Conservation (phyloP, 2,113 vertebrate genomes). For the Microcebus jonahi region DNA sequence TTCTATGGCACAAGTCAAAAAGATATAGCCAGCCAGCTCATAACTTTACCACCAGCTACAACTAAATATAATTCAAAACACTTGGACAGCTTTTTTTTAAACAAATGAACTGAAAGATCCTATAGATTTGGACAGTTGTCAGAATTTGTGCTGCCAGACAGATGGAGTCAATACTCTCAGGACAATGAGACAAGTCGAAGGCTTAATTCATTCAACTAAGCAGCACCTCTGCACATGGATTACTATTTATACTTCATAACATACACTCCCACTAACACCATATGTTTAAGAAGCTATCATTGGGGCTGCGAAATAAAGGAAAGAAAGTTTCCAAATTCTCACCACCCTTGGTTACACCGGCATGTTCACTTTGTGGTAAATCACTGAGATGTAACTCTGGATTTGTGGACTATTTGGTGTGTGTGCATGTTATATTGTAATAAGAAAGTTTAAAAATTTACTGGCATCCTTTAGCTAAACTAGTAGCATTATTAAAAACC, state of each 20-base stretch:
- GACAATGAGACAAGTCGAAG: constrained; percentile 72
- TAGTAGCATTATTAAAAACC: not conserved
- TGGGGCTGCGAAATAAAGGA: constrained; percentile 1
- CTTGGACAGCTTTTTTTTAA: constrained; percentile 50
- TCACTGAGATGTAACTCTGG: not conserved
- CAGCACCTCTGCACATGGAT: constrained; percentile 49
- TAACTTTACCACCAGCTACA: constrained; percentile 60
- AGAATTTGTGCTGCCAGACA: constrained; percentile 69
- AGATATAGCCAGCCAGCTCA: constrained; percentile 37
- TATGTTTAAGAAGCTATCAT: constrained; percentile 53
- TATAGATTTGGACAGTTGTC: constrained; percentile 62
- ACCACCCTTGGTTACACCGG: not conserved
- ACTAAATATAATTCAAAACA: constrained; percentile 72
- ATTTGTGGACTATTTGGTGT: not conserved
- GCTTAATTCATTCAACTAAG: constrained; percentile 64
- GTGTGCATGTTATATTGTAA: not conserved
- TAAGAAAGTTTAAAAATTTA: constrained; percentile 17
- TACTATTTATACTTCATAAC: constrained; percentile 62
- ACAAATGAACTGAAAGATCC: constrained; percentile 67
- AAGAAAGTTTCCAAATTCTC: constrained; percentile 60
- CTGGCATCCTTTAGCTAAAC: not conserved
- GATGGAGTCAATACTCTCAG: constrained; percentile 58
- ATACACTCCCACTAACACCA: not conserved
- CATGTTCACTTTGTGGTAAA: constrained; percentile 10
- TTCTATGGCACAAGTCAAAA: constrained; percentile 37